Evolutionary conservation across 2,888 invertebrate species (phyloP), one percentile per base, ranked within the genome.

Genomic region (Ceraclea dissimilis): DNA sequence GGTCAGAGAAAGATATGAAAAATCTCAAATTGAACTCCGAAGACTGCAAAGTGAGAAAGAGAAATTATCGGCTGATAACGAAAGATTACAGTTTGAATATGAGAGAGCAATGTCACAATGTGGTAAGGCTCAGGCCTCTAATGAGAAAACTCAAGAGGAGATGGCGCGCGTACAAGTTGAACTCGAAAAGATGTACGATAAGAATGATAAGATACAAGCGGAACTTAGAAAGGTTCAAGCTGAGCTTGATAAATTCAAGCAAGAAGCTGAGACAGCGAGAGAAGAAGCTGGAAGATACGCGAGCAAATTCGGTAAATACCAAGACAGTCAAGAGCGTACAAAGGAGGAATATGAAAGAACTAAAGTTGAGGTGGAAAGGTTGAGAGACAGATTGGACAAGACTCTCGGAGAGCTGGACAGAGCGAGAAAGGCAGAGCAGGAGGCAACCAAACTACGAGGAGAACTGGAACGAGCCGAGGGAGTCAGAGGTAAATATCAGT

Each of bases 91-190:
- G 66, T 93, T 92, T 65, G 92, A 93, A 71, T 75, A 90, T 60
- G 93, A 94, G 65, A 77, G 93, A 60, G 85, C 91, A 0, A 91
- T 93, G 74, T 86, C 89, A 57, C 92, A 93, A 68, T 84, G 87
- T 66, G 86, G 84, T 61, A 93, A 94, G 73, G 85, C 89, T 11
- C 90, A 90, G 68, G 86, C 86, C 11, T 85, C 86, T 5, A 86
- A 91, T 60, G 93, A 93, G 68, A 91, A 93, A 67, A 86, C 88
- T 52, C 92, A 93, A 69, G 93, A 94, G 69, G 94, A 94, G 73
- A 82, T 90, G 65, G 87, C 90, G 1, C 80, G 92, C 65, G 82
- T 92, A 65, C 90, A 92, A 68, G 79, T 91, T 52, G 93, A 93
- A 73, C 79, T 90, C 47, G 93, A 93, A 69, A 93, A 93, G 71